Evolutionary conservation across 2,113 vertebrate species (phyloP).

Genomic region (Pollachius pollachius): DNA sequence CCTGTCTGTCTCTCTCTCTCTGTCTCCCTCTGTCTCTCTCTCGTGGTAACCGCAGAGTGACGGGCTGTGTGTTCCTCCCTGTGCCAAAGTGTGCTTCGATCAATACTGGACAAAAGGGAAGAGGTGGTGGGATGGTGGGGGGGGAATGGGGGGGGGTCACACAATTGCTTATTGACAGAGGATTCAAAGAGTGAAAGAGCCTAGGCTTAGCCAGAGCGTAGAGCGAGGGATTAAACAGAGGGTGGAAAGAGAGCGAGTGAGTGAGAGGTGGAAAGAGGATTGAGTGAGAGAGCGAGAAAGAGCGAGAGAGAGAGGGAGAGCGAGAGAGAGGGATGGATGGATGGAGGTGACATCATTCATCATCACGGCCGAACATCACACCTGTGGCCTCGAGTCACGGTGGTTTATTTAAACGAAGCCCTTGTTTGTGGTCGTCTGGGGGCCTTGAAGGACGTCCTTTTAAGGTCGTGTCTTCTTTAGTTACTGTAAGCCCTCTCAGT

Average conservation of each 20-base stretch:
- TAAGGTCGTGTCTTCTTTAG: too few relatives aligned
- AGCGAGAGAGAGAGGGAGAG: slow-evolving; percentile 10
- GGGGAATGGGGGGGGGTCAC: slow-evolving; percentile 49
- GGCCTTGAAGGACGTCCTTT: too few relatives aligned
- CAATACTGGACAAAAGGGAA: slow-evolving; percentile 70
- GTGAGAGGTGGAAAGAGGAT: not conserved
- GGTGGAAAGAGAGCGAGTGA: not conserved
- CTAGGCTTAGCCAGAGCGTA: slow-evolving; percentile 42
- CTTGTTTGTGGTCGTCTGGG: too few relatives aligned
- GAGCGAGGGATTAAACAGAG: not conserved
- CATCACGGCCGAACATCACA: too few relatives aligned
- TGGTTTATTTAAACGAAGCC: too few relatives aligned
- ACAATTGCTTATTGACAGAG: slow-evolving; percentile 80
- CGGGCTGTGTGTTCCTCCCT: slow-evolving; percentile 68
- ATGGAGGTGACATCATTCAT: too few relatives aligned
- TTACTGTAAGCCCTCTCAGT: too few relatives aligned
- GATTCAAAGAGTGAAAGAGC: slow-evolving; percentile 71
- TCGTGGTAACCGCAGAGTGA: slow-evolving; percentile 55
- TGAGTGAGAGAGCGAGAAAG: not conserved
- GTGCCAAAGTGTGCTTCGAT: slow-evolving; percentile 69
- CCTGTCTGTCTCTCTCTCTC: too few relatives aligned
- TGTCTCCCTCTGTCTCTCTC: slow-evolving; percentile 10
- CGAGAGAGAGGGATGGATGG: not conserved
- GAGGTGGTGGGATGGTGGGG: slow-evolving; percentile 31
- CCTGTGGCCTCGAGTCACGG: too few relatives aligned